These are phyloP conservation scores for Neoitamus cyanurus DNA, from an alignment of 2,888 invertebrate species.

Conservation along the genomic window DNA sequence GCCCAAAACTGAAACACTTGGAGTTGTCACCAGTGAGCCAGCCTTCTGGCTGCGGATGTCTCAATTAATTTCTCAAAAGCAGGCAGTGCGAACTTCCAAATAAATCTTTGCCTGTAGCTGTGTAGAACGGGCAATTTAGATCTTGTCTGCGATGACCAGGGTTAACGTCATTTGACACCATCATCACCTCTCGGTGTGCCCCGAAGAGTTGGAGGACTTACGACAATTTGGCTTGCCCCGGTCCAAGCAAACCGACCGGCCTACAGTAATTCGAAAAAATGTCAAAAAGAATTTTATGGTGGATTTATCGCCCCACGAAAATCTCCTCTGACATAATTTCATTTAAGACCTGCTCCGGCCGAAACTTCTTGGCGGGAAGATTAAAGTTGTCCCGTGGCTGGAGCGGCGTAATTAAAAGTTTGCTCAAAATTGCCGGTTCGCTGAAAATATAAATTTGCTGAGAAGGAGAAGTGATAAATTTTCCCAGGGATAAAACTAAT, in stretches of 20 bases:
- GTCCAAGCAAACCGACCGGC: neutral
- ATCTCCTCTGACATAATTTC: conserved; percentile 35
- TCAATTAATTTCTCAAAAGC: conserved; percentile 14
- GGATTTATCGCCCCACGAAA: conserved; percentile 29
- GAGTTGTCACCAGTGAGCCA: neutral
- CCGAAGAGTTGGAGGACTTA: neutral
- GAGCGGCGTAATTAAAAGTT: conserved; percentile 11
- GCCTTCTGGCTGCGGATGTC: neutral
- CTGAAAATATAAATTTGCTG: conserved; percentile 1
- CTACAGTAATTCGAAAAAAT: conserved; percentile 25
- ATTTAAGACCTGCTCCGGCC: neutral
- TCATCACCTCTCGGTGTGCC: conserved; percentile 17
- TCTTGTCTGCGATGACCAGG: conserved; percentile 13
- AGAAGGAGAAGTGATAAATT: neutral
- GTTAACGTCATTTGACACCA: conserved; percentile 19
- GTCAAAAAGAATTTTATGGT: conserved; percentile 27
- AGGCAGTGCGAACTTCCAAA: neutral
- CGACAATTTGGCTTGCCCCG: neutral
- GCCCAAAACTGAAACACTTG: no score
- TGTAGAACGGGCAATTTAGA: neutral
- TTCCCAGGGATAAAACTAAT: neutral
- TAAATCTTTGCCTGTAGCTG: neutral
- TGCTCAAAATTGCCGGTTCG: conserved; percentile 1
- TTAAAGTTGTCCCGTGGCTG: neutral
- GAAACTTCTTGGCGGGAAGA: conserved; percentile 18